Conservation (phyloP, 2,113 vertebrate species). For the Notiomystis cincta region DNA sequence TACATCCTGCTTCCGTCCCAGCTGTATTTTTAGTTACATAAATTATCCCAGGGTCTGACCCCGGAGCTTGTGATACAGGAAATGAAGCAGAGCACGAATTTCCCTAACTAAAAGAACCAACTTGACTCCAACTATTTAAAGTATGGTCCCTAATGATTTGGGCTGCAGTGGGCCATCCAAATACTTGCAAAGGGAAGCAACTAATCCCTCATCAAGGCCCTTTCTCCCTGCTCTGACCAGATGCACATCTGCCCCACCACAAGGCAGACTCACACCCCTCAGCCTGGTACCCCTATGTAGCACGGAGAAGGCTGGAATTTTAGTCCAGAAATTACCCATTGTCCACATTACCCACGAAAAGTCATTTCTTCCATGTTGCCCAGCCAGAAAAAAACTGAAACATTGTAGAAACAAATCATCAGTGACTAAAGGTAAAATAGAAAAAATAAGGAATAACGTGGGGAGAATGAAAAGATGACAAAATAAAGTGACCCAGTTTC, state of each 20-base stretch:
- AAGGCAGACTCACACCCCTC: background rate
- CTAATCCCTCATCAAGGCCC: background rate
- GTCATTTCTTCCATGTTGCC: background rate
- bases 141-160: background rate
- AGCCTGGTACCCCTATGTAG: background rate
- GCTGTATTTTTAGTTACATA: slow-evolving; percentile 23
- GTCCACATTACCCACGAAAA: background rate
- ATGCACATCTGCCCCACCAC: background rate
- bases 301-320: background rate
- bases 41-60: background rate
- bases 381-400: background rate
- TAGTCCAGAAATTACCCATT: background rate
- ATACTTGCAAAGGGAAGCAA: background rate
- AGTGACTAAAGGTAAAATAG: background rate
- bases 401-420: background rate
- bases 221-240: background rate
- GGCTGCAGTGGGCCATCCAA: background rate
- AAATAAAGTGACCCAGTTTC: background rate
- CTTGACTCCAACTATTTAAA: background rate
- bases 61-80: background rate
- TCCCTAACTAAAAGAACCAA: background rate
- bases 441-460: background rate
- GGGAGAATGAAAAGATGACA: background rate
- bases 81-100: background rate
- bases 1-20: background rate